Conservation (phyloP, 2,888 invertebrate species). For the Anthoptus insignis region DNA sequence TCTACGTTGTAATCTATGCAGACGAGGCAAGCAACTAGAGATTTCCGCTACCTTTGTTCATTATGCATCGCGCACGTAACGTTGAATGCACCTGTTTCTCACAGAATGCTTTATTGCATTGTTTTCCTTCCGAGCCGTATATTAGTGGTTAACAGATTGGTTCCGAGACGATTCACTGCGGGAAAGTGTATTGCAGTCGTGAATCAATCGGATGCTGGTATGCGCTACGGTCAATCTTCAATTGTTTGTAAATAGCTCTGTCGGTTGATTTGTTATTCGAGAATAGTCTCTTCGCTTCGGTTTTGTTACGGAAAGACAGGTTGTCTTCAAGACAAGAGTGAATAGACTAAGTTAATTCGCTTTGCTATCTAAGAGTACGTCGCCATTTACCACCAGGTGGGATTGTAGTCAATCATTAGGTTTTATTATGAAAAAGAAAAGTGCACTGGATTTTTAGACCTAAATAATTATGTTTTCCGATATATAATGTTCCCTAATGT, state of each 20-base stretch:
- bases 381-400: too few species aligned
- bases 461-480: too few species aligned
- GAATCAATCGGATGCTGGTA: slow-evolving; percentile 22
- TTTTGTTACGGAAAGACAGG: too few species aligned
- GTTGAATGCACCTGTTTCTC: slow-evolving; percentile 37
- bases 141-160: slow-evolving; percentile 21
- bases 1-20: slow-evolving; percentile 30
- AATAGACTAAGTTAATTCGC: too few species aligned
- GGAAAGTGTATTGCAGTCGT: slow-evolving; percentile 19
- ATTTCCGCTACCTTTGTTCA: slow-evolving; percentile 38
- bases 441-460: too few species aligned
- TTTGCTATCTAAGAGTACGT: too few species aligned
- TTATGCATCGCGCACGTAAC: slow-evolving; percentile 35
- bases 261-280: not conserved
- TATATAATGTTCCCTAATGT: too few species aligned
- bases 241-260: slow-evolving; percentile 1
- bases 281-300: too few species aligned
- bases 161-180: slow-evolving; percentile 12
- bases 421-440: too few species aligned
- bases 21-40: slow-evolving; percentile 30
- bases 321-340: too few species aligned
- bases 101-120: slow-evolving; percentile 51
- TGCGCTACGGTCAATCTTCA: slow-evolving; percentile 27
- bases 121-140: slow-evolving; percentile 55
- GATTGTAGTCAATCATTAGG: too few species aligned